Evolutionary conservation across 1,140 invertebrate species (phyloP).

Genomic region (Bathynomus jamesi): DNA sequence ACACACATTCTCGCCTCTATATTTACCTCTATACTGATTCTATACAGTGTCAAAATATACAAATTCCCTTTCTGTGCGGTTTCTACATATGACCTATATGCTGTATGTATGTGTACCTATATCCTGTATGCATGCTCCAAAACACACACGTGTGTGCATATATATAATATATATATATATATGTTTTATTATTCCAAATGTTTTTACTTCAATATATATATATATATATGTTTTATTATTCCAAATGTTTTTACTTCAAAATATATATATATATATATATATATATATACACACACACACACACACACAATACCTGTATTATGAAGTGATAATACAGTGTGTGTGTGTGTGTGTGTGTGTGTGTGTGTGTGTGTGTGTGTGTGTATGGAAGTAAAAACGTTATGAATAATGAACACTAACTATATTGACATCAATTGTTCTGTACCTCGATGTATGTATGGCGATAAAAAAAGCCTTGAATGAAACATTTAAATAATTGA

Average conservation of each 20-base stretch:
- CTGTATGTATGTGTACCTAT: no score
- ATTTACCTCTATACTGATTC: no score
- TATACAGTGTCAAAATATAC: no score
- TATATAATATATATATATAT: neutral
- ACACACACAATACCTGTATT: no score
- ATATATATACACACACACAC: neutral
- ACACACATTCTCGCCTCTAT: no score
- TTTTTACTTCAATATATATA: neutral
- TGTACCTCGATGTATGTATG: no score
- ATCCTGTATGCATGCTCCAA: neutral
- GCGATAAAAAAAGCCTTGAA: no score
- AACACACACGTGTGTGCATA: neutral
- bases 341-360: neutral
- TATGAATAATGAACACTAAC: neutral
- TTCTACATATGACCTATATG: neutral
- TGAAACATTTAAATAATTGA: no score
- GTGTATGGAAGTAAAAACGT: neutral
- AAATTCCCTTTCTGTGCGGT: no score
- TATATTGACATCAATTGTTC: no score
- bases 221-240: neutral
- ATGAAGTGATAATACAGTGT: no score
- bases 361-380: neutral
- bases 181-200: neutral
- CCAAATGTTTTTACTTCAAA: neutral
- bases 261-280: neutral